Conservation (phyloP, 2,113 vertebrate genomes). For the Gavialis gangeticus region DNA sequence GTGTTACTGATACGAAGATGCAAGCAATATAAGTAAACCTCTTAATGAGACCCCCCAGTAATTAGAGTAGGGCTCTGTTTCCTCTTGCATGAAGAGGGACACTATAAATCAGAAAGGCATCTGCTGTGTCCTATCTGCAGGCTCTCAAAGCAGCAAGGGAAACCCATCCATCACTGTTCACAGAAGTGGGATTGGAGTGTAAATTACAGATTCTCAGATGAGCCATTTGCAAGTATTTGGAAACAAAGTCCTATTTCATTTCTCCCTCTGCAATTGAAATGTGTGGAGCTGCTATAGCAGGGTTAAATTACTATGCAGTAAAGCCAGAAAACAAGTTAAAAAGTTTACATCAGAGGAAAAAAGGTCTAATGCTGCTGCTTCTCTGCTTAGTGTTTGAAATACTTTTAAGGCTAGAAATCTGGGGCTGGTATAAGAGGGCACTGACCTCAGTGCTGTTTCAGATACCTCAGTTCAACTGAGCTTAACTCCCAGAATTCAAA, state of each 20-base stretch:
- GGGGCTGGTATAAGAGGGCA: background rate
- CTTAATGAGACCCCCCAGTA: background rate
- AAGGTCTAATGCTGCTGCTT: background rate
- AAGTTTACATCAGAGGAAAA: background rate
- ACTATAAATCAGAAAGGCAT: constrained; percentile 58
- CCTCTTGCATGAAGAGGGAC: background rate
- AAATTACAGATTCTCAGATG: constrained; percentile 38
- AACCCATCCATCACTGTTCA: constrained; percentile 50
- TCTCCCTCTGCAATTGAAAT: background rate
- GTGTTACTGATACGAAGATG: background rate
- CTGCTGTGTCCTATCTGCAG: constrained; percentile 35
- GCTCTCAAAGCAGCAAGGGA: constrained; percentile 48
- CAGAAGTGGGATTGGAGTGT: constrained; percentile 31
- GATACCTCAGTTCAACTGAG: background rate
- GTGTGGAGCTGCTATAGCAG: background rate
- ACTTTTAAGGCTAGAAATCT: background rate
- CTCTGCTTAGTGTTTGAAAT: accelerated
- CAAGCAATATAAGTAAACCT: background rate
- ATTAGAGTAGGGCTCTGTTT: constrained; percentile 30
- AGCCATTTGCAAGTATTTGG: constrained; percentile 33
- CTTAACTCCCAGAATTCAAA: background rate
- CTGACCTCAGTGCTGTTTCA: background rate
- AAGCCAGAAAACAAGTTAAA: background rate
- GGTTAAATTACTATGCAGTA: background rate
- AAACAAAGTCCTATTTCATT: constrained; percentile 40